These are phyloP conservation scores for Calliphora vomitoria DNA, from an alignment of 2,888 invertebrate genomes.

Conservation along the genomic window DNA sequence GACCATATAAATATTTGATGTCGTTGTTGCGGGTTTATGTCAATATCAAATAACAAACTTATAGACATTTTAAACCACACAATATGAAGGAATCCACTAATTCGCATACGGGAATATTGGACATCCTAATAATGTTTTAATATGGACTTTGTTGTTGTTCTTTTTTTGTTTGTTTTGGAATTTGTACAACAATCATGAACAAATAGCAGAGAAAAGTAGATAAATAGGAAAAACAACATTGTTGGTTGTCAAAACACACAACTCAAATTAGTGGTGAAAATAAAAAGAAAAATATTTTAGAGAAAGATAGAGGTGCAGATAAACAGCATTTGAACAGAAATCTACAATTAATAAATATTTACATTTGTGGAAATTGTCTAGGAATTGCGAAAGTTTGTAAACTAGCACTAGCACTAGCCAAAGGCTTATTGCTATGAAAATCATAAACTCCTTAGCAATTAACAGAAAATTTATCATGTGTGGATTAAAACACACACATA, in stretches of 20 bases:
- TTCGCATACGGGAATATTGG: background rate
- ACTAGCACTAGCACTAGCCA: background rate
- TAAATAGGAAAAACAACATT: conserved; percentile 13
- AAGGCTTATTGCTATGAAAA: background rate
- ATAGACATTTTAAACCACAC: conserved; percentile 4
- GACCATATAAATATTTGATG: conserved; percentile 10
- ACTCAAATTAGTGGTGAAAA: conserved; percentile 12
- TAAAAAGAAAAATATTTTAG: background rate
- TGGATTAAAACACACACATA: too few species aligned
- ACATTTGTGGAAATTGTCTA: conserved; percentile 27
- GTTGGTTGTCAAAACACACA: conserved; percentile 16
- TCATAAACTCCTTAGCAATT: too few species aligned
- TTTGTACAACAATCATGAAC: background rate
- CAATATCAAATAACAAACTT: background rate
- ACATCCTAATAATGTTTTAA: background rate
- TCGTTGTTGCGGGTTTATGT: background rate
- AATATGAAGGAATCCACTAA: background rate
- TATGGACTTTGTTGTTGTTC: background rate
- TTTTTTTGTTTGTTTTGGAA: background rate
- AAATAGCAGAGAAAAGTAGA: background rate
- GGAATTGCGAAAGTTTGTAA: conserved; percentile 39
- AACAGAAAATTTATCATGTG: too few species aligned
- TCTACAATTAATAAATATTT: conserved; percentile 16
- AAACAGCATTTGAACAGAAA: background rate
- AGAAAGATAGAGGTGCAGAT: conserved; percentile 4